Evolutionary conservation across 2,797 vertebrate species (phyloP), one percentile per base, ranked within the genome.

Genomic region (Protonibea diacanthus): DNA sequence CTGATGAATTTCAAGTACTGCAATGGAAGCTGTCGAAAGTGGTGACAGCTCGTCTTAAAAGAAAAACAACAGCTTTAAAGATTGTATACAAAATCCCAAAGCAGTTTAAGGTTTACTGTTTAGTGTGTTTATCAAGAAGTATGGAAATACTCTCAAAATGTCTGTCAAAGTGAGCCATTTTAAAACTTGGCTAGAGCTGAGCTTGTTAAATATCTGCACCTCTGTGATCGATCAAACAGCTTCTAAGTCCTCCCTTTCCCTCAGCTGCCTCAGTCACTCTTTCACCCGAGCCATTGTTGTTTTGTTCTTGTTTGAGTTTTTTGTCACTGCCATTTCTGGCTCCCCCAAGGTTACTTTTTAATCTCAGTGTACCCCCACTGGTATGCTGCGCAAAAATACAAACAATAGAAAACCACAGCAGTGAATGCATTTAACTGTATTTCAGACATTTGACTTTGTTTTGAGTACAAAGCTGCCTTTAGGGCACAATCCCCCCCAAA

Each of bases 301-400:
- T 70, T 48, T 65, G 27, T 56, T 81, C 21, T 60, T 73, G 68
- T 85, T 68, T 65, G 62, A 87, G 69, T 74, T 77, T 87, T 87
- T 75, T 74, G 67, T 79, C 71, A 2, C 56, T 67, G 67, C 64
- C 77, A 77, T 85, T 84, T 84, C 67, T 72, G 55, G 55, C 74
- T 86, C 80, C 74, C 78, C 78, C 20, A 79, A 88, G 85, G 89
- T 88, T 86, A 29, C 66, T 69, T 86, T 88, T 89, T 70, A 83
- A 57, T 77, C 73, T 62, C 49, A 48, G 51, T 23, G 72, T 75
- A 68, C 55, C 73, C 73, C 84, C 82, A 64, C 42, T 55, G 81
- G 80, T 69, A 55, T 15, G 12, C 56, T 23, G 33, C 62, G 69
- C 44, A 72, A 78, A 83, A 83, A 75, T 53, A 86, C 59, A 82